Evolutionary conservation across 2,888 invertebrate species (phyloP), one percentile per base, ranked within the genome.

Genomic region (Eudasyphora cyanicolor): DNA sequence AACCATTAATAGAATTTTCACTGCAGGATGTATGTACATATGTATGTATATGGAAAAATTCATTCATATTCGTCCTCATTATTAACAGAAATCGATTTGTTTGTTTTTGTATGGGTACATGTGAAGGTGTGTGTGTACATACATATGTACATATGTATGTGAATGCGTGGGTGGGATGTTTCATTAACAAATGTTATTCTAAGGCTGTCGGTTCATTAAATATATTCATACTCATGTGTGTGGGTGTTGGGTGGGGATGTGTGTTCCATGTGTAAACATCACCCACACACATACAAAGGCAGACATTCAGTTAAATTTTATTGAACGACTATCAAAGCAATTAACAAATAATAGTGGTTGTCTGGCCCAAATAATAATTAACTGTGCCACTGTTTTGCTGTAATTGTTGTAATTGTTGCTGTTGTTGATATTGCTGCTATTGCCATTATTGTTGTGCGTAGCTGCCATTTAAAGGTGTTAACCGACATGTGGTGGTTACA

Each of bases 341-440:
- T 82, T 64, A 64, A 24, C 71, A 64, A 70, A 57, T 57, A 73
- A 76, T 82, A 57, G 21, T 27, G 71, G 76, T 69, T 51, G 73
- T 73, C 76, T 82, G 76, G 76, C 76, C 82, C 73, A 73, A 79
- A 71, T 79, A 19, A 64, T 67, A 76, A 57, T 77, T 77, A 57
- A 69, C 69, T 69, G 7, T 49, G 57, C 57, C 29, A 32, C 14
- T 51, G 17, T 64, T 35, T 29, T 14, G 10, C 10, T n/a, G 4
- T 38, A 19, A 35, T 57, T 38, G 49, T 51, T 21, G 17, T 62
- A 8, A 5, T 49, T 17, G 1, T 17, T 51, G 32, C 51, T 51
- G 27, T 29, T 57, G n/a, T n/a, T n/a, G n/a, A n/a, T n/a, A n/a
- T n/a, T 54, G 10, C 14, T 27, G 12, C 35, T 70, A 19, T 54